These are phyloP conservation scores for Xylota sylvarum DNA, from an alignment of 2,888 invertebrate genomes.

Conservation along the genomic window DNA sequence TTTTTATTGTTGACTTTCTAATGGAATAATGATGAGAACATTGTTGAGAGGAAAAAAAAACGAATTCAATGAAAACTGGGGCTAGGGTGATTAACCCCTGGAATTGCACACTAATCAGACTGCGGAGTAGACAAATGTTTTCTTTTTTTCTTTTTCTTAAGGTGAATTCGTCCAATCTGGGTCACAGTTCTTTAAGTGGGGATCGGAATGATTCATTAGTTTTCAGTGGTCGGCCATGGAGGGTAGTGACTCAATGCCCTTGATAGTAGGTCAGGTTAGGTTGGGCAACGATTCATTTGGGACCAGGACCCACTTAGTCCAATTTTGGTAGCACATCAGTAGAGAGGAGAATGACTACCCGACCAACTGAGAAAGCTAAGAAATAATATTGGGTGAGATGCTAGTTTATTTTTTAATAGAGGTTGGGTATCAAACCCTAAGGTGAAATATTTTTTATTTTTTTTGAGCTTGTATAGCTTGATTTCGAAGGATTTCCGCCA, in stretches of 20 bases:
- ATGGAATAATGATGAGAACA: constrained; percentile 37
- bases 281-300: no score
- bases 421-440: no score
- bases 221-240: not conserved
- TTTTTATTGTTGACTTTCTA: constrained; percentile 26
- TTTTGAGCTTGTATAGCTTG: no score
- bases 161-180: constrained; percentile 8
- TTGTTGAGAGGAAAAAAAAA: constrained; percentile 18
- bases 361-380: no score
- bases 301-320: no score
- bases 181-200: not conserved
- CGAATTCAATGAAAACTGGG: constrained; percentile 32
- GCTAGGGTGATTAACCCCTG: constrained; percentile 49
- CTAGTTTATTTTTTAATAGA: no score
- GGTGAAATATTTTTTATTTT: no score
- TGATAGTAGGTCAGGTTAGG: not conserved
- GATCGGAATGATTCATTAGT: not conserved
- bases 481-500: no score
- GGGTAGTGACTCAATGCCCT: not conserved
- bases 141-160: constrained; percentile 6
- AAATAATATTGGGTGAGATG: no score
- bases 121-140: not conserved
- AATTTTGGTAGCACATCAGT: no score
- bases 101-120: constrained; percentile 18
- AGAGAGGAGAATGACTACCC: no score